A percentile compares a stretch with the other conserved stretches of the same genome.
Conservation (phyloP, 2,797 vertebrate genomes). For the Chloroceryle amazona region DNA sequence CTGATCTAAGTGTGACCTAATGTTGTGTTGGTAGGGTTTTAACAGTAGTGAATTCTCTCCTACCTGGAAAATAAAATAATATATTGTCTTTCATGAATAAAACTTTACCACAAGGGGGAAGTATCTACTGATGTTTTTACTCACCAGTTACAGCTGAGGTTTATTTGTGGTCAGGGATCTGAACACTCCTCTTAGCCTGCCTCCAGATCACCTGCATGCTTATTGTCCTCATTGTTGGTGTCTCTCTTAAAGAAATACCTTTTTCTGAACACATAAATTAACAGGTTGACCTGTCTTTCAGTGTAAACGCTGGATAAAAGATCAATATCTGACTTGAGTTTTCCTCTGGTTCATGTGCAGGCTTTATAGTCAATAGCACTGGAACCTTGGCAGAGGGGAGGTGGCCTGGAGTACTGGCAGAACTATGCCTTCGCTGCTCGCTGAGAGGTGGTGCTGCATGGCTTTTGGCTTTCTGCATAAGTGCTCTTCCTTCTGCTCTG, state of each 20-base stretch:
- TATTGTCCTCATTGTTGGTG: background rate
- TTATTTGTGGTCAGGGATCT: background rate
- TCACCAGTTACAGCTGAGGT: background rate
- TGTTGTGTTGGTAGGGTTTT: background rate
- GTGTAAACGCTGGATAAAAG: background rate
- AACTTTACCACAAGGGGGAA: slow-evolving; percentile 33
- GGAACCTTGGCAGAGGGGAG: background rate
- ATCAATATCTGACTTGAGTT: background rate
- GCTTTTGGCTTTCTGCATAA: background rate
- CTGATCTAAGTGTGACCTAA: background rate
- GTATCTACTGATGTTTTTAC: background rate
- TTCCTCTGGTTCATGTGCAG: background rate
- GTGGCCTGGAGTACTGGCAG: background rate
- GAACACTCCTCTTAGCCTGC: background rate
- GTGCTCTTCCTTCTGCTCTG: background rate
- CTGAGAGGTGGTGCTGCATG: background rate
- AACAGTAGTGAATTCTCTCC: background rate
- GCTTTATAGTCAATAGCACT: background rate
- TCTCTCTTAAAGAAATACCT: background rate
- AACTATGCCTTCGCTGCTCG: fast-evolving
- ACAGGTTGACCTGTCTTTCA: background rate
- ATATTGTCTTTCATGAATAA: background rate
- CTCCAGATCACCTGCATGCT: background rate
- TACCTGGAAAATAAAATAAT: background rate
- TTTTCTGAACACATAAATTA: background rate